Conservation (phyloP, 92 coral and sea anemone species). For the Epizoanthus rinbou region DNA sequence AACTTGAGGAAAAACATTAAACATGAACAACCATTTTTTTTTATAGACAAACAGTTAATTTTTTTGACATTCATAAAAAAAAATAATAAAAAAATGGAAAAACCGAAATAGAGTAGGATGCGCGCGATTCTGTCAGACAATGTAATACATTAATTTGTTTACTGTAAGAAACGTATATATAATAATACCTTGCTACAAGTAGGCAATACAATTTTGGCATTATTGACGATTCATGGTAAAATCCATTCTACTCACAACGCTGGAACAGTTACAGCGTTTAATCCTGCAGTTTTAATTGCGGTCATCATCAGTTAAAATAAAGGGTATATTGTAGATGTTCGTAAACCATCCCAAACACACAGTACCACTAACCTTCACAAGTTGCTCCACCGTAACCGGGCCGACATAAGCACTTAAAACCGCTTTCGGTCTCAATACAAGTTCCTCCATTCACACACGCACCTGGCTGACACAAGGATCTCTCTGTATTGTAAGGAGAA, state of each 20-base stretch:
- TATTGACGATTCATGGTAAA: neutral
- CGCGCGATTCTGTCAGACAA: too few species aligned
- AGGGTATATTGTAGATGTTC: neutral
- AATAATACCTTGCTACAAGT: too few species aligned
- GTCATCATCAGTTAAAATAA: neutral
- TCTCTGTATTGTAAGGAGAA: slow-evolving; percentile 44
- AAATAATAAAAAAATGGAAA: too few species aligned
- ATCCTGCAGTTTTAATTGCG: neutral
- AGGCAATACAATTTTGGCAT: too few species aligned
- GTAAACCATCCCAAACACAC: neutral
- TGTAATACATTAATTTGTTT: too few species aligned
- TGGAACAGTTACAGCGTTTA: neutral
- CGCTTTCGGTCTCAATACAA: slow-evolving; percentile 86
- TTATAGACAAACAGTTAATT: too few species aligned
- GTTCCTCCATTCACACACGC: slow-evolving; percentile 92
- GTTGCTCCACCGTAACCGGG: slow-evolving; percentile 79
- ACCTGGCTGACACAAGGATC: slow-evolving; percentile 68
- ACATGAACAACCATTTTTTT: too few species aligned
- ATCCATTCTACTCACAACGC: neutral
- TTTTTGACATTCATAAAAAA: too few species aligned
- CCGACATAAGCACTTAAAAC: slow-evolving; percentile 82
- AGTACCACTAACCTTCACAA: slow-evolving; percentile 71
- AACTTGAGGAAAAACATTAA: too few species aligned
- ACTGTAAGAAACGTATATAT: too few species aligned
- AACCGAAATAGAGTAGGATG: too few species aligned